Percentiles rank a stretch among this genome's conserved stretches.
phyloP scores from a whole-genome alignment of 2,797 vertebrate species.

The Oreochromis grahami region DNA sequence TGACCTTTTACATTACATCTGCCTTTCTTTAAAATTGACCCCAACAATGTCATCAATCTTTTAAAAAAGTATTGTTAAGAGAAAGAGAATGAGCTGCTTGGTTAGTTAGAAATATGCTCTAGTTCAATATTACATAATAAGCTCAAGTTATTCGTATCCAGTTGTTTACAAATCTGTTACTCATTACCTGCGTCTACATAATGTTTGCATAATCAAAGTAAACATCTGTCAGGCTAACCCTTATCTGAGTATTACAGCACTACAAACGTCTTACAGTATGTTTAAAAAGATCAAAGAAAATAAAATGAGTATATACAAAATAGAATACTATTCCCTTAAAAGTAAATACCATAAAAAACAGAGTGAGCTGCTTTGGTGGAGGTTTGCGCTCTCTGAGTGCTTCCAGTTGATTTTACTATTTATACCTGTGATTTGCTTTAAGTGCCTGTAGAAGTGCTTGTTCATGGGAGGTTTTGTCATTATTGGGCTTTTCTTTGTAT shows the following conservation, averaged over 20 bases:
- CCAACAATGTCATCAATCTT: background rate
- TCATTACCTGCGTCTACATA: background rate
- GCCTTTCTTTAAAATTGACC: background rate
- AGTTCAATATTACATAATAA: background rate
- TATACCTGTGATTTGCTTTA: background rate
- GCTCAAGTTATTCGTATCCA: background rate
- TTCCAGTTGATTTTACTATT: background rate
- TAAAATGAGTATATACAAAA: background rate
- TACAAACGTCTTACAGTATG: background rate
- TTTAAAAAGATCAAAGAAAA: background rate
- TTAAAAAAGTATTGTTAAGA: background rate
- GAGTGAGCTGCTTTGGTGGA: background rate
- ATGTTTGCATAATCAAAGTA: background rate
- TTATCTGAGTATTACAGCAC: background rate
- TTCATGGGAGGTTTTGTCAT: background rate
- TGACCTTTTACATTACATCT: background rate
- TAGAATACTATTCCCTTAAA: background rate
- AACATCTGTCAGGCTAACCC: background rate
- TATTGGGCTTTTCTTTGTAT: background rate
- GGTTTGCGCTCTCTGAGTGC: background rate
- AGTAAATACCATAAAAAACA: background rate
- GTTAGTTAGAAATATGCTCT: background rate
- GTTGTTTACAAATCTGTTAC: background rate
- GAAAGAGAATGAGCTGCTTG: background rate
- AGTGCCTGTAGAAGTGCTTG: background rate